Percentiles rank a stretch among this genome's conserved stretches.
Evolutionary conservation across 2,797 vertebrate species (phyloP).

Genomic region (Glyptemys insculpta): DNA sequence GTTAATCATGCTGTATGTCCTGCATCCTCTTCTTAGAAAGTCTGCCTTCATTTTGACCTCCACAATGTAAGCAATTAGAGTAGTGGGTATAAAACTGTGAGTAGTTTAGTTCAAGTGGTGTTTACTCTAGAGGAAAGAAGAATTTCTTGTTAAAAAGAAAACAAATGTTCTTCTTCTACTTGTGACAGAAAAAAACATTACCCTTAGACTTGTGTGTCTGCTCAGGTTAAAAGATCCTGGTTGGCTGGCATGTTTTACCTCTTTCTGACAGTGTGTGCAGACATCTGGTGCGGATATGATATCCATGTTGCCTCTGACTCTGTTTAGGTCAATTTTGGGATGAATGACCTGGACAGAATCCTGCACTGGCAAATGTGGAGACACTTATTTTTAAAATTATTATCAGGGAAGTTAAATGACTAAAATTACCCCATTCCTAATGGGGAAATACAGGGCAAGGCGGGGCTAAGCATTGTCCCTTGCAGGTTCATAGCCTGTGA

Average conservation of each 20-base stretch:
- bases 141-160: constrained; percentile 12
- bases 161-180: neutral
- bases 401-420: neutral
- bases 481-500: rapidly evolving
- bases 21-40: neutral
- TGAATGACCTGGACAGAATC: neutral
- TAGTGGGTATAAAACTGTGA: neutral
- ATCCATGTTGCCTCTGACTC: neutral
- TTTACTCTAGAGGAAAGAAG: neutral
- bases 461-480: rapidly evolving
- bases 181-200: neutral
- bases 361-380: neutral
- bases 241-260: neutral
- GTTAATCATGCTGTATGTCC: neutral
- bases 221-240: neutral
- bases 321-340: neutral
- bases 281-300: rapidly evolving
- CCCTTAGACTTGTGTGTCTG: neutral
- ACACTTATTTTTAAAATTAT: neutral
- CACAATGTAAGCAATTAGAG: neutral
- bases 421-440: rapidly evolving
- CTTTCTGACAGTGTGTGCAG: neutral
- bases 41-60: neutral
- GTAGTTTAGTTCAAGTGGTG: rapidly evolving
- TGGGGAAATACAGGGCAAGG: neutral